Evolutionary conservation across 2,888 invertebrate genomes (phyloP), one percentile per base, ranked within the genome.

Genomic region (Agrenia bidenticulata): DNA sequence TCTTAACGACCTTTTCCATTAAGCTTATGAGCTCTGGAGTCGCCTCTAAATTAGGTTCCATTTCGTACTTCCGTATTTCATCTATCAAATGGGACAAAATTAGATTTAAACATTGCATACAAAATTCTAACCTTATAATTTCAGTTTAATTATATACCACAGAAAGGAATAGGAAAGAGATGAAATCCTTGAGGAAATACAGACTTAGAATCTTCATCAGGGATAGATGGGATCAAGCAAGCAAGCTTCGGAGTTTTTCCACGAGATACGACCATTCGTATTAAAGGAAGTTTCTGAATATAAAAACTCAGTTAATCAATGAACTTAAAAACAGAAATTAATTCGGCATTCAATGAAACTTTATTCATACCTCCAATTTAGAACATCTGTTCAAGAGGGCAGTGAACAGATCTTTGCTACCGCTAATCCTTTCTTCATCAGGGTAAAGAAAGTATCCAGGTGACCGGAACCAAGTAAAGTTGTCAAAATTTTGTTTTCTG

Each of bases 151-250:
- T n/a, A 56, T 9, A 53, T 41, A 39, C 72, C 69, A 23, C n/a
- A 32, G 41, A 72, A 76, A 1, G 76, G 76, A 9, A 74, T 27
- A 7, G 63, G 27, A 41, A 68, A 72, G 0, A 73, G 50, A 45
- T 73, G 70, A 60, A 74, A 74, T 50, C 76, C 76, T 64, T 72
- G 68, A 32, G 76, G 76, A 41, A 73, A 70, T 19, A 61, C 17
- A 4, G 56, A 27, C 4, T 32, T 49, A 11, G 23, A 11, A n/a
- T 41, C 23, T 9, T 59, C 39, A 24, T 67, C 66, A 1, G 49
- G 62, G 4, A 72, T 7, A 2, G 73, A 69, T 15, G 76, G 76
- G 49, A 76, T 50, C 26, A 76, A 61, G 17, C 67, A 69, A 1
- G 65, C 73, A 11, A 76, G 13, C 54, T 71, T 74, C 11, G 73